phyloP scores from a whole-genome alignment of 2,888 invertebrate genomes.

The Patella depressa region DNA sequence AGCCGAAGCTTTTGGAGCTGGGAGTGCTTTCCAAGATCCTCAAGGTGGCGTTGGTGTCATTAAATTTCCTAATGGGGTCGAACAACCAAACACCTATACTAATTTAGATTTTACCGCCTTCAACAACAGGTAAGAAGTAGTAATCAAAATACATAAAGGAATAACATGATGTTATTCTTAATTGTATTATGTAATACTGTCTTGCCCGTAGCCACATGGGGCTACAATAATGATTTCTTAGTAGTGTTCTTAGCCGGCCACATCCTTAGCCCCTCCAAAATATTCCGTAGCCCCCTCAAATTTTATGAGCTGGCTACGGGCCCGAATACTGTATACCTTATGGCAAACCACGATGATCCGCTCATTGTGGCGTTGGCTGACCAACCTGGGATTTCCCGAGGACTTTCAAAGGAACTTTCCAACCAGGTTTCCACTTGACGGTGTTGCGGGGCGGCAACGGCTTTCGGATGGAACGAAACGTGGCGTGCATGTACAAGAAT shows the following conservation, averaged over 20 bases:
- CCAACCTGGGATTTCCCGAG: conserved; percentile 3
- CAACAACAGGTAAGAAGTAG: conserved; percentile 23
- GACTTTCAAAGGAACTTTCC: neutral
- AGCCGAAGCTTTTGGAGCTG: conserved; percentile 22
- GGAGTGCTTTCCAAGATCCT: conserved; percentile 27
- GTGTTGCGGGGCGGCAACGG: neutral
- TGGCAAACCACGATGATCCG: neutral
- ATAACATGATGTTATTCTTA: no score
- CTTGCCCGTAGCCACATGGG: no score
- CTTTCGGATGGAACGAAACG: no score
- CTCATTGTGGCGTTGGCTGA: neutral
- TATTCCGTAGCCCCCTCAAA: no score
- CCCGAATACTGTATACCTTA: neutral
- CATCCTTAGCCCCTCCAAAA: no score
- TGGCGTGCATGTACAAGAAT: no score
- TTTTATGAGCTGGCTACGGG: no score
- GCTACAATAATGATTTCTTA: no score
- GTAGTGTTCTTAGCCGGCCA: no score
- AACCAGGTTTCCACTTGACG: neutral
- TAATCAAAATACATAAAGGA: no score
- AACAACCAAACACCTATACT: conserved; percentile 7
- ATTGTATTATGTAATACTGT: neutral
- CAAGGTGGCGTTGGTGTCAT: conserved; percentile 37
- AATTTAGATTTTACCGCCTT: conserved; percentile 32
- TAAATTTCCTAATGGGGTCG: conserved; percentile 28